A percentile compares a stretch with the other conserved stretches of the same genome.
These are phyloP conservation scores for Lepidocolaptes lacrymiger DNA, from an alignment of 2,797 vertebrate species.

Conservation along the genomic window DNA sequence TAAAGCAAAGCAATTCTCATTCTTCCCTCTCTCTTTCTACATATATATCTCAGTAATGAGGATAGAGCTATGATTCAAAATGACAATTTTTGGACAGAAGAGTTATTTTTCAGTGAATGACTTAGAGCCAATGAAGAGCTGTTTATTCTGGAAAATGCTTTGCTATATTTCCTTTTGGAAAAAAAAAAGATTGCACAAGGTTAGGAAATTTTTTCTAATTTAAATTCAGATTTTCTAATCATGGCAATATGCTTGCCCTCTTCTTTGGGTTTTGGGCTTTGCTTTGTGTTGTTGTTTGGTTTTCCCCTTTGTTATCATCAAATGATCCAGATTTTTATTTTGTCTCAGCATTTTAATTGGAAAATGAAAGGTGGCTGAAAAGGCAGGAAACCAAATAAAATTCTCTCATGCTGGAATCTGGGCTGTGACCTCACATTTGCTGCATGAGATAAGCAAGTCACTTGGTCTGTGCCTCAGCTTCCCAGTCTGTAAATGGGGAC, in stretches of 20 bases:
- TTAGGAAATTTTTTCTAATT: neutral
- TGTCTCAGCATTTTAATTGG: neutral
- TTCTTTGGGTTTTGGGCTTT: neutral
- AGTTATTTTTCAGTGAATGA: neutral
- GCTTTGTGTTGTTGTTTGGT: neutral
- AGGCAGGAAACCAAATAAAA: neutral
- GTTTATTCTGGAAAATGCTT: neutral
- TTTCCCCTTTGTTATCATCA: neutral
- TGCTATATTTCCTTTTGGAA: neutral
- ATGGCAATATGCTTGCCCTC: neutral
- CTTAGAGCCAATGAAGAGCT: neutral
- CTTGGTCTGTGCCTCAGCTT: neutral
- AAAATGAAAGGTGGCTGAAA: neutral
- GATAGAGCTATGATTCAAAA: neutral
- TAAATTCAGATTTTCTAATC: constrained; percentile 26
- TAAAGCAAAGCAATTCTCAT: constrained; percentile 12
- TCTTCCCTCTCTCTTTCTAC: neutral
- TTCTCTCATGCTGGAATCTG: neutral
- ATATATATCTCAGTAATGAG: constrained; percentile 16
- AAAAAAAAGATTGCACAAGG: neutral
- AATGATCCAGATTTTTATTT: neutral
- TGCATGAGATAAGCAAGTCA: neutral
- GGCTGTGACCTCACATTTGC: neutral
- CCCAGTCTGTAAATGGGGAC: neutral
- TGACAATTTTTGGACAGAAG: neutral